Evolutionary conservation across 2,797 vertebrate species (phyloP), one percentile per base, ranked within the genome.

Genomic region (Ara ararauna): DNA sequence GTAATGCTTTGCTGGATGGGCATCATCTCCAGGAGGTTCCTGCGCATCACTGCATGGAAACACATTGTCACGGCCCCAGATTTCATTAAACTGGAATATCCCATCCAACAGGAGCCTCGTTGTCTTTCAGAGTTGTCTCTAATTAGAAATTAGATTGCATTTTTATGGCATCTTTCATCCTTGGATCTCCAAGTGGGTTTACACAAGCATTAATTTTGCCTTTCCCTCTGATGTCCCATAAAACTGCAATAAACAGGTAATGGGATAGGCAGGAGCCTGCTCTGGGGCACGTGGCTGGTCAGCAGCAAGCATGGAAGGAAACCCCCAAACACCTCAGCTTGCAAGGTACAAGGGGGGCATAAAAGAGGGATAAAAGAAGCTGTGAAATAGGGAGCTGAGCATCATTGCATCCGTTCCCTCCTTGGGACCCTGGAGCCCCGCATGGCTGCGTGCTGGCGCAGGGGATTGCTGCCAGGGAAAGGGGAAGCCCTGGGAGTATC

Each of bases 81-180:
- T 45, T 83, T 89, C 92, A 94, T 96, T 93, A 75, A 94, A 93
- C 64, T 11, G 40, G 85, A 87, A 56, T 10, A 58, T 26, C 82
- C 85, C 62, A 24, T 1, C 77, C 62, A 38, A 40, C 62, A 30
- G 81, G 70, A 95, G 72, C 85, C 89, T 93, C 19, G 10, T 80
- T 89, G 96, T 92, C 92, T 93, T 91, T 82, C 95, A 74, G 94
- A 85, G 72, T 80, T 67, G 89, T 75, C 76, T 56, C 20, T 93
- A 95, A 96, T 96, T 95, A 95, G 75, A 27, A 87, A 90, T 92
- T 86, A 93, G 92, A 96, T 95, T 94, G 92, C 68, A 13, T 90
- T 93, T 90, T 93, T 90, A 61, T 92, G 67, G 71, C 10, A 3
- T 76, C 86, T 97, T 96, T 96, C 95, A 92, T 95, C 95, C 83